Evolutionary conservation across 2,888 invertebrate species (phyloP), one percentile per base, ranked within the genome.

Genomic region (Drosophila sordidula): DNA sequence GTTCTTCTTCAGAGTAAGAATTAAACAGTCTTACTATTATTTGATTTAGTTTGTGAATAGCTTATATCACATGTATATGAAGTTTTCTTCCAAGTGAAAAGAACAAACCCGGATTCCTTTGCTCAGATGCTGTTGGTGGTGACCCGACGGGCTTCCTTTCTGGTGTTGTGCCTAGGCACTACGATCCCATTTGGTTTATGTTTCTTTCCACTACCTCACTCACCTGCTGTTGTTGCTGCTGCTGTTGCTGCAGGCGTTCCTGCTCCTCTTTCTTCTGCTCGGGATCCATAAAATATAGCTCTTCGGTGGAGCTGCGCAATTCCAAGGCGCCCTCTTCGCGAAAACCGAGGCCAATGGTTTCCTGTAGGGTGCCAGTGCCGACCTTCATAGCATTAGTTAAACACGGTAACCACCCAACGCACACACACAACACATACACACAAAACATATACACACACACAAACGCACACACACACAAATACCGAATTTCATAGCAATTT

Each of bases 271-370:
- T 91, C 89, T 92, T 89, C 73, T 92, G 90, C 89, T 92, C 79
- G 39, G 94, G 93, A 92, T 97, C 97, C 88, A 96, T 95, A 90
- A 96, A 95, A 81, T 96, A 96, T 70, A 97, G 93, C 93, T 97
- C 97, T 92, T 97, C 97, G 12, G 97, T 97, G 70, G 97, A 97
- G 61, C 96, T 96, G 80, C 97, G 94, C 79, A 97, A 92, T 89
- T 97, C 97, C 64, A 96, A 94, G n/a, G 96, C 95, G 84, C 97
- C 97, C 92, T 97, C 97, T 90, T 96, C 95, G 58, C 94, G 94
- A 90, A 95, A 95, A 66, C 94, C 95, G 70, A 94, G 92, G 56
- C 91, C 92, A 80, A 93, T 91, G 74, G 92, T 90, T 91, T 93
- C 93, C 91, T 92, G 92, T 89, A 92, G 91, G 89, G 91, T 93